Percentiles rank a stretch among this genome's conserved stretches.
These are phyloP conservation scores for Eugnorisma glareosa DNA, from an alignment of 2,888 invertebrate species.

Conservation along the genomic window DNA sequence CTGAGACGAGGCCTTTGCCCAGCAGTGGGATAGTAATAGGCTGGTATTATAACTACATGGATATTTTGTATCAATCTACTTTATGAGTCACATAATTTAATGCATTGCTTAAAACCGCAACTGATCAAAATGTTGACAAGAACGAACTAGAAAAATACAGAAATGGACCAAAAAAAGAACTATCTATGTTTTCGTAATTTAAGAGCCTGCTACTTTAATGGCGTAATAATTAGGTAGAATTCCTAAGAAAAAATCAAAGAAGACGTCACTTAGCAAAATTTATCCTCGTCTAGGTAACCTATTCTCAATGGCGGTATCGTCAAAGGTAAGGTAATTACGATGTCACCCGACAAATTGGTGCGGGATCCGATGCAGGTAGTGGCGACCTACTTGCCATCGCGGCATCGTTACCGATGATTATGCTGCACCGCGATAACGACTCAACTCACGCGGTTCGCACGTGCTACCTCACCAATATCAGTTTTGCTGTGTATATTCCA, in stretches of 20 bases:
- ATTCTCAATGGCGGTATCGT: slow-evolving; percentile 28
- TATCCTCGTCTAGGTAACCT: slow-evolving; percentile 1
- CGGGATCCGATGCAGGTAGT: slow-evolving; percentile 57
- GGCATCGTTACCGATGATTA: slow-evolving; percentile 18
- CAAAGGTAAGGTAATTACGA: slow-evolving; percentile 29
- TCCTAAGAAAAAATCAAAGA: neutral
- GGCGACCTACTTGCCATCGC: slow-evolving; percentile 57
- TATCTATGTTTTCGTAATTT: neutral
- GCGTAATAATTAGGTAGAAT: neutral
- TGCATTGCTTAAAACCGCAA: neutral
- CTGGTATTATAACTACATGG: too few species aligned
- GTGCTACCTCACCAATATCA: slow-evolving; percentile 23
- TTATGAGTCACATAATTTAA: neutral
- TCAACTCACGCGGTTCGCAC: slow-evolving; percentile 41
- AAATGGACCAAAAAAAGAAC: neutral
- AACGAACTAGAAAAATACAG: neutral
- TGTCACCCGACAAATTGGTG: slow-evolving; percentile 40
- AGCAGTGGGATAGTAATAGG: too few species aligned
- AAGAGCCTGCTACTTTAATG: neutral
- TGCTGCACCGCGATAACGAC: slow-evolving; percentile 25
- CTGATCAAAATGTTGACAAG: neutral
- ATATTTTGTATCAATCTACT: neutral
- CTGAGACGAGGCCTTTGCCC: too few species aligned
- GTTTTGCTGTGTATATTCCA: neutral
- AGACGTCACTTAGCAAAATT: neutral